phyloP scores from a whole-genome alignment of 2,888 invertebrate species.

The Leptothorax acervorum region DNA sequence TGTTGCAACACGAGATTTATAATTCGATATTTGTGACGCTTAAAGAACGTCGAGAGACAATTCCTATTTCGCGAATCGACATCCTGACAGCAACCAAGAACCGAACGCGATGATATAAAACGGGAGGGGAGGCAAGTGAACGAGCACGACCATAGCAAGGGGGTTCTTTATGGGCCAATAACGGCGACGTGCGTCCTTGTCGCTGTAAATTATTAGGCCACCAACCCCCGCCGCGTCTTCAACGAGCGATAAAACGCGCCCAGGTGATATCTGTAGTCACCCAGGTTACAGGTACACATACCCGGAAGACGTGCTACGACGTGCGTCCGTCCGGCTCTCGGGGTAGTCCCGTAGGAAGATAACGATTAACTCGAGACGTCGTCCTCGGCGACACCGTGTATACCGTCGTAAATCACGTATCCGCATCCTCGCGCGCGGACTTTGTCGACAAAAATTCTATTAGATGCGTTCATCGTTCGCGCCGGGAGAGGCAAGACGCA shows the following conservation, averaged over 20 bases:
- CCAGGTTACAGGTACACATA: conserved; percentile 3
- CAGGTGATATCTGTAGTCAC: conserved; percentile 49
- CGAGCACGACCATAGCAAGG: conserved; percentile 60
- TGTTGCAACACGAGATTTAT: background rate
- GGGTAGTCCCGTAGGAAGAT: conserved; percentile 22
- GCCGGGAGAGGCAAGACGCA: conserved; percentile 2
- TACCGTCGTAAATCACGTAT: conserved; percentile 41
- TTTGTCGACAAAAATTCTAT: conserved; percentile 50
- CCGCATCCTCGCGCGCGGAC: conserved; percentile 48
- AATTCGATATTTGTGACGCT: conserved; percentile 11
- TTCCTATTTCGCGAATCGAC: background rate
- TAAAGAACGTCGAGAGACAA: background rate
- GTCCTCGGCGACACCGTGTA: conserved; percentile 36
- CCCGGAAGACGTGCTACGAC: conserved; percentile 20
- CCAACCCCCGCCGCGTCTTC: conserved; percentile 26
- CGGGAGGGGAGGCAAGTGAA: conserved; percentile 28
- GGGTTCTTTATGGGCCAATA: conserved; percentile 84
- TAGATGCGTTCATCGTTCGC: conserved; percentile 36
- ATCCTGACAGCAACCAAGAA: background rate
- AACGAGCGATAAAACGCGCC: conserved; percentile 64
- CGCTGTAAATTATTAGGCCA: conserved; percentile 82
- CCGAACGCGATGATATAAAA: conserved; percentile 56
- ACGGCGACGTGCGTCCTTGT: conserved; percentile 80
- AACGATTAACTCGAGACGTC: conserved; percentile 43
- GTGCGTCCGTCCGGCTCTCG: conserved; percentile 8